These are phyloP conservation scores for Phasia obesa DNA, from an alignment of 2,888 invertebrate genomes.

Conservation along the genomic window DNA sequence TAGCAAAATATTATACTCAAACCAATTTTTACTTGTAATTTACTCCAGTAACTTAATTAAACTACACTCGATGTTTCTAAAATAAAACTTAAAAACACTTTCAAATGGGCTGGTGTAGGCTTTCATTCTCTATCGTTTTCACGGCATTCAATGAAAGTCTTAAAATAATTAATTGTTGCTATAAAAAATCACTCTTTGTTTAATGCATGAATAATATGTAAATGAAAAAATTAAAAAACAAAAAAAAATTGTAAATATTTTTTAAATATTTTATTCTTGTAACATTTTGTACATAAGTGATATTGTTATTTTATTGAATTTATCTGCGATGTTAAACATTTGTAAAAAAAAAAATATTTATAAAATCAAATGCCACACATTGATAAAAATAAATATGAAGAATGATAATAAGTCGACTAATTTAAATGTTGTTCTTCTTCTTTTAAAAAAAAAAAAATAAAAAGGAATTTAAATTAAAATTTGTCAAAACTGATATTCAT, in stretches of 20 bases:
- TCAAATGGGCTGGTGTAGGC: constrained; percentile 78
- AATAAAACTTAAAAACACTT: constrained; percentile 24
- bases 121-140: constrained; percentile 71
- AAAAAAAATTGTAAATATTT: constrained; percentile 49
- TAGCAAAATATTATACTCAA: neutral
- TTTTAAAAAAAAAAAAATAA: too few relatives aligned
- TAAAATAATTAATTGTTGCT: constrained; percentile 37
- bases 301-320: constrained; percentile 49
- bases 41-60: constrained; percentile 33
- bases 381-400: constrained; percentile 14
- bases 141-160: constrained; percentile 72
- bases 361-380: constrained; percentile 38
- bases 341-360: constrained; percentile 3
- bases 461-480: too few relatives aligned
- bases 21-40: constrained; percentile 6
- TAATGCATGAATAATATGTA: constrained; percentile 11
- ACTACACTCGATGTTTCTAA: constrained; percentile 40
- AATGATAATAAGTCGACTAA: neutral
- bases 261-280: constrained; percentile 22
- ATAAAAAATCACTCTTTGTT: constrained; percentile 11
- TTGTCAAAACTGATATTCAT: too few relatives aligned
- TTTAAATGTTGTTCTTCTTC: neutral
- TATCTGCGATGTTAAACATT: constrained; percentile 1
- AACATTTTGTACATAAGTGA: constrained; percentile 42
- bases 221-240: constrained; percentile 16